Evolutionary conservation across 2,888 invertebrate species (phyloP), one percentile per base, ranked within the genome.

Genomic region (Stenodema calcarata): DNA sequence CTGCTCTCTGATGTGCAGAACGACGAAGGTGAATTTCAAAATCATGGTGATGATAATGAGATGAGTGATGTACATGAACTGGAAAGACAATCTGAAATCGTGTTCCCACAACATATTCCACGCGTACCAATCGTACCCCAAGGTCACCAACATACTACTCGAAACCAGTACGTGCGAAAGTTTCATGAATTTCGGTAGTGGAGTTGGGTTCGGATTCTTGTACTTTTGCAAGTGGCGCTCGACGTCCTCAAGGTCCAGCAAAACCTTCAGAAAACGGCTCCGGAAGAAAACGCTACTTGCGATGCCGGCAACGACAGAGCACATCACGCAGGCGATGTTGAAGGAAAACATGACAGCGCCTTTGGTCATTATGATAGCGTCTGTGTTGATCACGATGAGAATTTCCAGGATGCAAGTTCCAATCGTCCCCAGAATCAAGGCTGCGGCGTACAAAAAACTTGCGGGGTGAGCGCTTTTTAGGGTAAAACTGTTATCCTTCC

Each of bases 1-100:
- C 35, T 76, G 75, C 18, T 47, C 16, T n/a, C 54, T n/a, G 54
- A 54, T 41, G 75, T 76, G 30, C 14, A 16, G 12, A 14, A 76
- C 85, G 14, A 76, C 50, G 28, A 85, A 85, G 9, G 50, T n/a
- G 47, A 85, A 85, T 54, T 50, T 75, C 50, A 76, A n/a, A 30
- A 76, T 69, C 76, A 85, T 35, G 16, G 76, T 50, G 0, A 35
- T 35, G 28, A 27, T 27, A 12, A 76, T 76, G 9, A 76, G 9
- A 18, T 50, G 76, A 23, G 47, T 41, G 0, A 42, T 41, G 18
- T 83, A 83, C 16, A 18, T 50, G 47, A 6, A 47, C 1, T 35
- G 35, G 54, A 47, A 85, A 3, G 75, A 76, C 28, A 75, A 85
- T 1, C 30, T 16, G 2, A 82, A 62, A 12, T 12, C 14, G 14